Evolutionary conservation across 2,113 vertebrate genomes (phyloP), one percentile per base, ranked within the genome.

Genomic region (western clawed frog (Xenopus tropicalis)): DNA sequence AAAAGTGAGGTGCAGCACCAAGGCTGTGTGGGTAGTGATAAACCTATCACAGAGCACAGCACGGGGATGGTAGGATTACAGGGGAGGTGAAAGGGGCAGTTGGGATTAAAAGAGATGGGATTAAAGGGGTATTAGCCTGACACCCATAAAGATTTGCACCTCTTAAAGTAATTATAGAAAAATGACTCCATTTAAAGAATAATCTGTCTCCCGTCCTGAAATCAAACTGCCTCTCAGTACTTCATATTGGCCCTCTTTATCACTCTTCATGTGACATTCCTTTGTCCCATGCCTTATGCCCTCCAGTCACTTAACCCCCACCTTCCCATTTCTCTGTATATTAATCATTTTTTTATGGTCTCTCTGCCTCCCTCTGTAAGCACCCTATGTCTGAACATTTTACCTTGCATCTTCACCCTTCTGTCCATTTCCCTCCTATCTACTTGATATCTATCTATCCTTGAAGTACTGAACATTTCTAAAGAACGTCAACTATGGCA

Each of bases 51-150:
- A 78, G 79, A 57, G 69, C 80, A 80, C 70, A 24, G 17, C 29
- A 5, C 61, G 14, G 83, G 83, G 84, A 84, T 84, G 79, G 62
- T 65, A 58, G 82, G 84, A 85, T 87, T 87, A 86, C 79, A 84
- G 82, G 78, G 69, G 82, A 84, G 86, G 86, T 87, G 85, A 84
- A 79, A 82, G 85, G 48, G 84, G 80, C 80, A 20, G 56, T 0
- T 16, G 25, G 86, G 87, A 87, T 89, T 89, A 87, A 84, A 85
- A 70, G 71, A 78, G 84, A 80, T 84, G 85, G 81, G 82, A 83
- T 83, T 83, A 78, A 74, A 83, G 81, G 78, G 77, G 79, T 77
- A 72, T 74, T 61, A 61, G n/a, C 65, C 57, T 74, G 57, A 68
- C 68, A 69, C 52, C 8, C 65, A 52, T 69, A 68, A 74, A 52